Percentiles rank a stretch among this genome's conserved stretches.
Evolutionary conservation across 2,113 vertebrate genomes (phyloP).

Genomic region (Amblyopsis rosae): DNA sequence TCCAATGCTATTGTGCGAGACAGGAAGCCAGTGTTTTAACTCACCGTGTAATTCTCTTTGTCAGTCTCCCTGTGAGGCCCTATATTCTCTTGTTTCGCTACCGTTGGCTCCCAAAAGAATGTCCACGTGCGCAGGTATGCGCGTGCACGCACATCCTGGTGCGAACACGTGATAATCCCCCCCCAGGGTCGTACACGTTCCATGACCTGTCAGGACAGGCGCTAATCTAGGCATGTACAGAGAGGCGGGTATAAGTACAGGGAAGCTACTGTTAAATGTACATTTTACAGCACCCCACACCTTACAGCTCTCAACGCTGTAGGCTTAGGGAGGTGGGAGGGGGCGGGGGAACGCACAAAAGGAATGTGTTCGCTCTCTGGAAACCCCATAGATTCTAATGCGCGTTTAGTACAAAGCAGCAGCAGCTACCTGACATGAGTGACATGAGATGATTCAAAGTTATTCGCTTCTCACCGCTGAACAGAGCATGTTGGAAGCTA

Average conservation of each 20-base stretch:
- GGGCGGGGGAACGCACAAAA: constrained; percentile 1
- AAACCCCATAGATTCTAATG: constrained; percentile 40
- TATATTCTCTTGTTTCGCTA: constrained; percentile 63
- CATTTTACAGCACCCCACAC: constrained; percentile 23
- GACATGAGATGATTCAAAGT: constrained; percentile 53
- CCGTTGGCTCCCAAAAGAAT: constrained; percentile 56
- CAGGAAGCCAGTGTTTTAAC: constrained; percentile 62
- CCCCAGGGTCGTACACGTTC: constrained; percentile 48
- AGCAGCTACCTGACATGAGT: constrained; percentile 22
- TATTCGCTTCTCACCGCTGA: constrained; percentile 26
- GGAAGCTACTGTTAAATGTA: constrained; percentile 43
- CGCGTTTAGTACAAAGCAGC: constrained; percentile 10
- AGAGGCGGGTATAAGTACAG: constrained; percentile 49
- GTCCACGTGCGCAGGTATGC: constrained; percentile 3
- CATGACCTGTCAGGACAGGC: constrained; percentile 67
- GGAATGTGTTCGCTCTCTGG: constrained; percentile 40
- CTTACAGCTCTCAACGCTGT: constrained; percentile 34
- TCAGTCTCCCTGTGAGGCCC: constrained; percentile 58
- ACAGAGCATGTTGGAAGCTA: constrained; percentile 33
- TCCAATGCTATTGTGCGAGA: constrained; percentile 53
- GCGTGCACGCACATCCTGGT: constrained; percentile 7
- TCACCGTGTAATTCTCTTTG: constrained; percentile 68
- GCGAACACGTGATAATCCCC: constrained; percentile 39
- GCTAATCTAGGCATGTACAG: constrained; percentile 52
- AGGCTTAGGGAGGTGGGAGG: constrained; percentile 41